phyloP scores from a whole-genome alignment of 2,888 invertebrate genomes.

The Clunio marinus region DNA sequence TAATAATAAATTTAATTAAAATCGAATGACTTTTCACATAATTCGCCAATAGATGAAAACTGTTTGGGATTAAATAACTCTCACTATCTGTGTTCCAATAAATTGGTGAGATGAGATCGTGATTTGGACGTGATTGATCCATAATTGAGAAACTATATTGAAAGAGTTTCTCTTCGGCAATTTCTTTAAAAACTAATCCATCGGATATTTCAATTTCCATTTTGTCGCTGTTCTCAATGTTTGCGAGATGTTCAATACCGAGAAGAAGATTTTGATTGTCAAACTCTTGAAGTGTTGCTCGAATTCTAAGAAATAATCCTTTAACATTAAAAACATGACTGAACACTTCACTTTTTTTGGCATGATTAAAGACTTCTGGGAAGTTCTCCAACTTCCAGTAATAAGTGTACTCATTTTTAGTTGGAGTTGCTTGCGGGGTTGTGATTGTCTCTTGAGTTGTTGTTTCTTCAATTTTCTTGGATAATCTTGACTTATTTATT shows the following conservation, averaged over 20 bases:
- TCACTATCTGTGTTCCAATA: conserved; percentile 33
- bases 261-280: conserved; percentile 13
- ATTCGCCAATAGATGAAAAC: conserved; percentile 20
- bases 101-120: conserved; percentile 28
- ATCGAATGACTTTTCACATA: conserved; percentile 32
- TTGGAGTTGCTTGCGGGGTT: neutral
- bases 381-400: conserved; percentile 36
- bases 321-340: conserved; percentile 37
- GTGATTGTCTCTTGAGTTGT: neutral
- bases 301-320: conserved; percentile 24
- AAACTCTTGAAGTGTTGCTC: neutral
- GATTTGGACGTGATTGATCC: conserved; percentile 14
- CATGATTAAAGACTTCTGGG: neutral
- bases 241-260: conserved; percentile 34
- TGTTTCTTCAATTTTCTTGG: neutral
- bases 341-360: conserved; percentile 32
- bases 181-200: conserved; percentile 25
- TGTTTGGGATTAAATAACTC: conserved; percentile 17
- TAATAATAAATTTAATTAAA: conserved; percentile 16
- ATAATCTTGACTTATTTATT: neutral
- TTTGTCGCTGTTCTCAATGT: conserved; percentile 14
- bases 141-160: conserved; percentile 27
- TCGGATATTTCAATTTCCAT: conserved; percentile 30
- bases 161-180: conserved; percentile 29
- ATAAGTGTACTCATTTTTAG: conserved; percentile 27